These are phyloP conservation scores for Caenorhabditis tropicalis DNA, from an alignment of 1,140 invertebrate genomes.

Conservation along the genomic window DNA sequence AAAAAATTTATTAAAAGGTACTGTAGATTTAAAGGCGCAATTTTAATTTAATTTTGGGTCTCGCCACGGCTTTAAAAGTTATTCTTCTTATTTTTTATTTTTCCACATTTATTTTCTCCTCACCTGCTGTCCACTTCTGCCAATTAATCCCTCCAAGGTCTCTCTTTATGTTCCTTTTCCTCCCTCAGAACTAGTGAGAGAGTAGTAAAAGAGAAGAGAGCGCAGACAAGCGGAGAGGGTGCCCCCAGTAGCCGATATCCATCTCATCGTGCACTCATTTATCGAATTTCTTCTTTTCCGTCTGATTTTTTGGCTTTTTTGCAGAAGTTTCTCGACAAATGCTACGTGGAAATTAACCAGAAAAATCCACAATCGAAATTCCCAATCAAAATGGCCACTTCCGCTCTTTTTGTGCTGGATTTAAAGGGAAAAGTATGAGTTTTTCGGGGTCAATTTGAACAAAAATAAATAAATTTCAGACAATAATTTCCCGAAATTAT, in stretches of 20 bases:
- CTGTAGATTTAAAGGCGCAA: too few species aligned
- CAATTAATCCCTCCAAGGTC: not conserved
- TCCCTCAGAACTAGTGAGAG: not conserved
- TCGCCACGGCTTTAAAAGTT: not conserved
- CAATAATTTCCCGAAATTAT: constrained; percentile 95
- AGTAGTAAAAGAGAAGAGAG: not conserved
- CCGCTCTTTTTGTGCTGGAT: constrained; percentile 94
- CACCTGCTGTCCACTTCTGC: not conserved
- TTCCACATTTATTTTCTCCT: not conserved
- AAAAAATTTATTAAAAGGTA: too few species aligned
- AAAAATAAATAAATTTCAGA: too few species aligned
- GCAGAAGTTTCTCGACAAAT: not conserved
- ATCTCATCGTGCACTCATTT: constrained; percentile 36
- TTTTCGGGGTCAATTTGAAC: too few species aligned
- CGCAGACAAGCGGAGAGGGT: not conserved
- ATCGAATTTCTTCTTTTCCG: constrained; percentile 26
- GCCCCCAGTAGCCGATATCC: constrained; percentile 25
- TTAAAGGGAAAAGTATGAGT: constrained; percentile 85
- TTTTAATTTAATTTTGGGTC: not conserved
- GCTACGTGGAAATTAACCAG: not conserved
- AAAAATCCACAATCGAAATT: not conserved
- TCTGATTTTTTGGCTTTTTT: not conserved
- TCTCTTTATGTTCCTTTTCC: not conserved
- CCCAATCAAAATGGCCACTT: constrained; percentile 75
- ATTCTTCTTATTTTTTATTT: not conserved